Evolutionary conservation across 2,797 vertebrate genomes (phyloP).

Genomic region (Dermochelys coriacea): DNA sequence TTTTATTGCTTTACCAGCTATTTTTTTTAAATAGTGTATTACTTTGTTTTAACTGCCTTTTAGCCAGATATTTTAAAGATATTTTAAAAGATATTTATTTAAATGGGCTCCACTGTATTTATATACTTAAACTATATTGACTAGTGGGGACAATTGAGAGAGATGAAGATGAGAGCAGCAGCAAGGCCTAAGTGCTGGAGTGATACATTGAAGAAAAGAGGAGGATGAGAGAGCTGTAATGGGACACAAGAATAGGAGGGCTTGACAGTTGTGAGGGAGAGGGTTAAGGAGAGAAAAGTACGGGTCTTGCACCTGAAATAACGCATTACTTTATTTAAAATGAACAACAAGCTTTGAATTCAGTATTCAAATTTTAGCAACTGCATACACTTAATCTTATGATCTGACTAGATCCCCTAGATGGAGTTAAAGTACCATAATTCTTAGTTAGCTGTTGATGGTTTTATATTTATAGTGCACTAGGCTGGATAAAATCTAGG

Average conservation of each 20-base stretch:
- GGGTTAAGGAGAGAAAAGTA: not conserved
- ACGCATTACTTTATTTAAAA: not conserved
- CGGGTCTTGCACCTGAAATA: not conserved
- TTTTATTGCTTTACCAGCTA: not conserved
- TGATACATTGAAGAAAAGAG: not conserved
- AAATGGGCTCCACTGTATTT: not conserved
- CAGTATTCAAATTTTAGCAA: not conserved
- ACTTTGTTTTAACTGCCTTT: not conserved
- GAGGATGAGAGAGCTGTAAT: accelerated
- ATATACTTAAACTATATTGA: not conserved
- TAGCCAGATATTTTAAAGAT: no score
- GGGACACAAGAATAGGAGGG: not conserved
- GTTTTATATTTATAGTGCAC: accelerated
- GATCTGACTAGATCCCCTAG: not conserved
- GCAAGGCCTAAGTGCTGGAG: not conserved
- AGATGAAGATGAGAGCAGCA: not conserved
- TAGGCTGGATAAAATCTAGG: not conserved
- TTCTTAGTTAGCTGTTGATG: not conserved
- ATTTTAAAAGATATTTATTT: not conserved
- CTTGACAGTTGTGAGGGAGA: not conserved
- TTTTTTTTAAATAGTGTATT: not conserved
- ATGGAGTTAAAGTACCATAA: constrained; percentile 38
- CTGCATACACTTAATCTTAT: accelerated
- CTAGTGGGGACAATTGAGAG: not conserved
- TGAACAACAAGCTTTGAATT: accelerated